phyloP scores from a whole-genome alignment of 1,140 invertebrate species.

The Scylla paramamosain region DNA sequence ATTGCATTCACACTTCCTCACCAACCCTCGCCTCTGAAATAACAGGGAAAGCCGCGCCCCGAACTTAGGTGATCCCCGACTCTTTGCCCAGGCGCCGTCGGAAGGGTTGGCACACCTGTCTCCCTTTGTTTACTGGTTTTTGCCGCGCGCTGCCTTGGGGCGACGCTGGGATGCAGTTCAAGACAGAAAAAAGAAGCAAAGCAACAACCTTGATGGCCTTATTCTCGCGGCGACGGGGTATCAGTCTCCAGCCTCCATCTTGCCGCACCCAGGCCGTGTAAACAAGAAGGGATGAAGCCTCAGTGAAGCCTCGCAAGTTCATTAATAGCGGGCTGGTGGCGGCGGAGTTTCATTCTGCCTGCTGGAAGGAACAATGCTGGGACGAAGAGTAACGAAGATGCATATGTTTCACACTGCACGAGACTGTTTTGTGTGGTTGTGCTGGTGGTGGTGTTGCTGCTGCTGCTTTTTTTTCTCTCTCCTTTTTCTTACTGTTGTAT shows the following conservation, averaged over 20 bases:
- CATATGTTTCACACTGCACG: too few relatives aligned
- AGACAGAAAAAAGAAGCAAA: not conserved
- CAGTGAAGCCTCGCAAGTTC: not conserved
- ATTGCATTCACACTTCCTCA: too few relatives aligned
- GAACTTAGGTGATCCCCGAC: not conserved
- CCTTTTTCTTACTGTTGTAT: too few relatives aligned
- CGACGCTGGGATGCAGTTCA: not conserved
- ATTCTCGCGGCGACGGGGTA: not conserved
- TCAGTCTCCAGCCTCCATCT: conserved; percentile 8
- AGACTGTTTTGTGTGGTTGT: too few relatives aligned
- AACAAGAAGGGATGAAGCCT: not conserved
- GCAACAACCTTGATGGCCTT: not conserved
- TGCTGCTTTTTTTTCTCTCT: too few relatives aligned
- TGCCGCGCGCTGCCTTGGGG: not conserved
- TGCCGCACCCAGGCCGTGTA: not conserved
- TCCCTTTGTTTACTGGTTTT: not conserved
- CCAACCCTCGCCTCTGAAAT: too few relatives aligned
- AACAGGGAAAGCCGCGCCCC: too few relatives aligned
- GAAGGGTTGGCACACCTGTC: not conserved
- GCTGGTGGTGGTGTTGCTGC: too few relatives aligned
- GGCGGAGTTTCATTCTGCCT: too few relatives aligned
- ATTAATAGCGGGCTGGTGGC: not conserved
- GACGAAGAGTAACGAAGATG: too few relatives aligned
- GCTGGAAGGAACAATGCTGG: too few relatives aligned
- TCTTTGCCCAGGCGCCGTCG: not conserved